Conservation (phyloP, 2,113 vertebrate species). For the Ceyx margarethae region DNA sequence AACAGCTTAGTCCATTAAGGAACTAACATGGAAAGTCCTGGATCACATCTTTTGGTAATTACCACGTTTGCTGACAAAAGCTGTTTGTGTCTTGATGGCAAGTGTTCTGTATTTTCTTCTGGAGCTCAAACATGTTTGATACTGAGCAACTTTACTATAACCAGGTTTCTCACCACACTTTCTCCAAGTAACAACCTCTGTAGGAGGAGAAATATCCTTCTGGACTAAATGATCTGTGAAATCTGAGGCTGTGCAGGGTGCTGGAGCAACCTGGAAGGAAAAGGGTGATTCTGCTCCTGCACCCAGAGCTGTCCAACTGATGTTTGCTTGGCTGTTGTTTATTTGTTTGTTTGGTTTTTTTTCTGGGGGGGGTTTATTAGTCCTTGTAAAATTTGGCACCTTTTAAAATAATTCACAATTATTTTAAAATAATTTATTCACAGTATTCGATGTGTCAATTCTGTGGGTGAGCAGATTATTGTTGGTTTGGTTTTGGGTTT, state of each 20-base stretch:
- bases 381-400: neutral
- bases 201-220: neutral
- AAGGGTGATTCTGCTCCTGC: neutral
- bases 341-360: too few species aligned
- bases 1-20: neutral
- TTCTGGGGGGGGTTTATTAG: too few species aligned
- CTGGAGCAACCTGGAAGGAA: fast-evolving
- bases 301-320: too few species aligned
- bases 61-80: conserved; percentile 51
- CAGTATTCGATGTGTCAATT: neutral
- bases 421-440: too few species aligned
- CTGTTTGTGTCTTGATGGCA: conserved; percentile 7
- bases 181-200: neutral
- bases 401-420: neutral
- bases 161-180: neutral
- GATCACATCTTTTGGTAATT: conserved; percentile 8
- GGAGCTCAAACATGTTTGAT: neutral
- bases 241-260: fast-evolving
- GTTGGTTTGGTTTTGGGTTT: neutral
- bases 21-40: neutral
- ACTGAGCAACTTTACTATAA: neutral
- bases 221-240: neutral
- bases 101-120: neutral
- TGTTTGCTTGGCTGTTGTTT: neutral
- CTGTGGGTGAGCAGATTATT: neutral